These are phyloP conservation scores for Penaeus vannamei DNA, from an alignment of 1,140 invertebrate genomes.

Conservation along the genomic window DNA sequence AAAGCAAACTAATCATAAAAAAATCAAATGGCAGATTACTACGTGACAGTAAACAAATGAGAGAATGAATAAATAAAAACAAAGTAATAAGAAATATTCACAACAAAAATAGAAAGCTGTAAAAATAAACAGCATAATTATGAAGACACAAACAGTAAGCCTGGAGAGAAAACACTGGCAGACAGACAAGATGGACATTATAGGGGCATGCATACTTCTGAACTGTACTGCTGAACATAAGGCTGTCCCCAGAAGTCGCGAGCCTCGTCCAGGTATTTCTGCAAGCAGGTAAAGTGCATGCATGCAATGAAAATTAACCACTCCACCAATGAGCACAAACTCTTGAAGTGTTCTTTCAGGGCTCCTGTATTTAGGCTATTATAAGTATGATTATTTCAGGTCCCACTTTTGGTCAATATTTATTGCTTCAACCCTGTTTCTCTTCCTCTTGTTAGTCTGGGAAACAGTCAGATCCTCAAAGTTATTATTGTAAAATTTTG, in stretches of 20 bases:
- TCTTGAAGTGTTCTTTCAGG: constrained; percentile 27
- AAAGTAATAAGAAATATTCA: not conserved
- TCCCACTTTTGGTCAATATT: too few relatives aligned
- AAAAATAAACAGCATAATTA: constrained; percentile 3
- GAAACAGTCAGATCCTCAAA: too few relatives aligned
- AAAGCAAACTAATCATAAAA: too few relatives aligned
- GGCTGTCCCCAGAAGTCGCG: constrained; percentile 63
- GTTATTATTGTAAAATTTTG: too few relatives aligned
- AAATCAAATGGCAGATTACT: too few relatives aligned
- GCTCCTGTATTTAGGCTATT: constrained; percentile 1
- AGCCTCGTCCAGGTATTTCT: constrained; percentile 65
- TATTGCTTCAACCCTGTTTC: too few relatives aligned
- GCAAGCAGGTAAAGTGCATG: constrained; percentile 57
- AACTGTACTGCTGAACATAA: constrained; percentile 64
- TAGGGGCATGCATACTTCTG: constrained; percentile 63
- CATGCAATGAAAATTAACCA: constrained; percentile 47
- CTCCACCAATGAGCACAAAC: constrained; percentile 35
- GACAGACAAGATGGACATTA: not conserved
- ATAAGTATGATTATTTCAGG: not conserved
- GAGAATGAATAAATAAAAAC: not conserved
- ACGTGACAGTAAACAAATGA: too few relatives aligned
- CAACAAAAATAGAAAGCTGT: not conserved
- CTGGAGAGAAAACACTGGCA: not conserved
- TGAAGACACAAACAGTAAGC: constrained; percentile 31
- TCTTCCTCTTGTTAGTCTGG: too few relatives aligned